phyloP scores from a whole-genome alignment of 2,888 invertebrate genomes.

The Leptopilina myrica region DNA sequence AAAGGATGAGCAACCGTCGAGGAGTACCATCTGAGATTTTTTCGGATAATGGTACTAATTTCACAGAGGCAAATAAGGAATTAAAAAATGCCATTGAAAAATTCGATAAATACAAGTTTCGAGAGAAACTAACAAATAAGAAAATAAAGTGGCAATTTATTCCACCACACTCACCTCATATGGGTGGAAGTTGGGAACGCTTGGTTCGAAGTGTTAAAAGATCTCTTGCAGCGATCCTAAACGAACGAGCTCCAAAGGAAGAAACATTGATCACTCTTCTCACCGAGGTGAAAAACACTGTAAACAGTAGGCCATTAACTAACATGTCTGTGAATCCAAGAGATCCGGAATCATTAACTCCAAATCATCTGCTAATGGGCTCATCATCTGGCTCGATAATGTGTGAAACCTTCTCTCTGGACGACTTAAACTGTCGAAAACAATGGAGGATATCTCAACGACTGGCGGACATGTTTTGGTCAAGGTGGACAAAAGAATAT shows the following conservation, averaged over 20 bases:
- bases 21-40: conserved; percentile 46
- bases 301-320: conserved; percentile 45
- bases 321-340: too few relatives aligned
- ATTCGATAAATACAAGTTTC: background rate
- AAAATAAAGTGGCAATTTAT: conserved; percentile 56
- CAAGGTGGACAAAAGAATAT: too few relatives aligned
- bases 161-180: conserved; percentile 55
- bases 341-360: too few relatives aligned
- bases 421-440: too few relatives aligned
- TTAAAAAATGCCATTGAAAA: conserved; percentile 26
- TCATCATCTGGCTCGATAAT: too few relatives aligned
- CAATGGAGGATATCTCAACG: too few relatives aligned
- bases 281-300: conserved; percentile 46
- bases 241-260: conserved; percentile 51
- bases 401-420: too few relatives aligned
- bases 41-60: conserved; percentile 56
- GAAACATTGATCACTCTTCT: conserved; percentile 50
- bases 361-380: too few relatives aligned
- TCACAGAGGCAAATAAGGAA: conserved; percentile 47
- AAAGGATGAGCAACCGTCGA: conserved; percentile 47
- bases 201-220: conserved; percentile 49
- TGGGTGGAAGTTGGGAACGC: conserved; percentile 24
- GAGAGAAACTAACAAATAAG: conserved; percentile 44
- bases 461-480: too few relatives aligned
- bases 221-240: conserved; percentile 50